phyloP scores from a whole-genome alignment of 2,888 invertebrate species.

The Agriopis marginaria region DNA sequence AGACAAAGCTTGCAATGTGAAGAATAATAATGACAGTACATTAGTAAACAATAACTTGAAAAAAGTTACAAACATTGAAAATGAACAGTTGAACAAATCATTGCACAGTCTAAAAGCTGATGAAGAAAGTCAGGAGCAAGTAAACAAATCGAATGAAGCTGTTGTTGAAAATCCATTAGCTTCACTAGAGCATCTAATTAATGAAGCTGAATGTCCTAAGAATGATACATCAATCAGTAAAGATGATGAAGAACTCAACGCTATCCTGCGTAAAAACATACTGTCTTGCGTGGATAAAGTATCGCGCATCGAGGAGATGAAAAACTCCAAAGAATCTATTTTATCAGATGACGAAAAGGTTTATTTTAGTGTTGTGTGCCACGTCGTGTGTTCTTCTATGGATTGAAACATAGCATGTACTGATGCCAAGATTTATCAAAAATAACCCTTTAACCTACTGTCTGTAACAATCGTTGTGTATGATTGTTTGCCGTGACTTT shows the following conservation, averaged over 20 bases:
- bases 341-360: constrained; percentile 67
- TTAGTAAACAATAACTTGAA: constrained; percentile 67
- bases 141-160: constrained; percentile 47
- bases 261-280: constrained; percentile 75
- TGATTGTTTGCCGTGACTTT: constrained; percentile 16
- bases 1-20: constrained; percentile 58
- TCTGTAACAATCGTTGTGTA: constrained; percentile 15
- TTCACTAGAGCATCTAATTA: constrained; percentile 3
- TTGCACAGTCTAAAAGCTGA: constrained; percentile 61
- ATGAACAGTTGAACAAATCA: constrained; percentile 79
- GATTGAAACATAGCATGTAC: constrained; percentile 66
- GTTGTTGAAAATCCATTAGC: constrained; percentile 37
- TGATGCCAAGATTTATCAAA: constrained; percentile 38
- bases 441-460: constrained; percentile 29
- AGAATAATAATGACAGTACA: constrained; percentile 60
- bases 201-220: constrained; percentile 50
- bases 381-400: constrained; percentile 66
- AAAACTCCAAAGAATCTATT: constrained; percentile 66
- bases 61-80: constrained; percentile 80
- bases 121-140: constrained; percentile 56
- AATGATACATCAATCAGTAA: constrained; percentile 58
- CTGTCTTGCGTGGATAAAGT: constrained; percentile 80
- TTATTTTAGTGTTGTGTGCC: constrained; percentile 72
- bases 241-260: constrained; percentile 71
- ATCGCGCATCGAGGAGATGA: constrained; percentile 77